Base-by-base conservation (phyloP, 1,140 invertebrate genomes). In the Drosophila bipectinata region DNA sequence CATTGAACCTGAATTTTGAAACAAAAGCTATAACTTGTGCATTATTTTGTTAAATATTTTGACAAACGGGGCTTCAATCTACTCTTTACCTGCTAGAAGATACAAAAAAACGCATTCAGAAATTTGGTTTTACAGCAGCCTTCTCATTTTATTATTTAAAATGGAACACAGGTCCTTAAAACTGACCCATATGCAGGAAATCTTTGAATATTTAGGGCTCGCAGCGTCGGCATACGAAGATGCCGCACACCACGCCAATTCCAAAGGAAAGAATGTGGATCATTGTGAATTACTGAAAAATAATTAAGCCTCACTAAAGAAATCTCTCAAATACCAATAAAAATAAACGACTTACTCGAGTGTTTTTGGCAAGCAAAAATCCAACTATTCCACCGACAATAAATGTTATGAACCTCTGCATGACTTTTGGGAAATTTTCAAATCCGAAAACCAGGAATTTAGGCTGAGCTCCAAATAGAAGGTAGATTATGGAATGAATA, bases 211-310 rank as follows among this genome's bases (percentile, higher is more conserved):
- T 2, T 57, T 5, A 57, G 4, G 45, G 47, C 18, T 57, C 56
- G 47, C 82, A 87, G 28, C 67, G 67, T 8, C 45, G 69, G 9
- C 68, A 83, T 0, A 77, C 21, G 18, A 79, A 63, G 56, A 79
- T 63, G 18, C 79, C 83, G 14, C 75, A 45, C 10, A 79, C 41
- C 4, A 88, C 9, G 37, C 83, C 83, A 39, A 88, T n/a, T 0
- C 56, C 67, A 44, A 88, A 79, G 34, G 45, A 47, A 7, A 83
- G 24, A 0, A 79, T 3, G 41, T 66, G 62, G 0, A 41, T n/a
- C 79, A 83, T 83, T 30, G n/a, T 26, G 7, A 1, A 3, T 68
- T 24, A 69, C 66, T 69, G n/a, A 0, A 48, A 26, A 1, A 18
- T 9, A 7, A 10, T 7, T 2, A 2, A 1, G 24, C 3, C 5